A percentile compares a stretch with the other conserved stretches of the same genome.
Evolutionary conservation across 2,113 vertebrate genomes (phyloP).

Genomic region (Cheirogaleus medius): DNA sequence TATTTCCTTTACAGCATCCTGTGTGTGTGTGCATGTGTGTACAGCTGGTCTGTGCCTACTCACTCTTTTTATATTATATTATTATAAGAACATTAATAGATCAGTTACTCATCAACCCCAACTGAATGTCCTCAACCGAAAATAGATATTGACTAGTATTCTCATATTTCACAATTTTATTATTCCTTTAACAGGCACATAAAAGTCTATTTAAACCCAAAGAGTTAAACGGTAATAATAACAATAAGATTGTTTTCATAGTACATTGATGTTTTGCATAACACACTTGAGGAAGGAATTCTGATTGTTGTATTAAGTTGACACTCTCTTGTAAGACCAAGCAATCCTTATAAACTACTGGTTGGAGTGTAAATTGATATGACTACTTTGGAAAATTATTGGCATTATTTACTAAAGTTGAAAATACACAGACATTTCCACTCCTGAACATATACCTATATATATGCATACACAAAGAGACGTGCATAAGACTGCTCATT

Average conservation of each 20-base stretch:
- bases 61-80: neutral
- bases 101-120: neutral
- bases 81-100: neutral
- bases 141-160: neutral
- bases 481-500: neutral
- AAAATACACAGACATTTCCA: neutral
- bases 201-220: neutral
- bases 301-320: neutral
- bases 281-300: neutral
- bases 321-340: neutral
- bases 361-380: neutral
- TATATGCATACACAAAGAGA: neutral
- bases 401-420: neutral
- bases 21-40: neutral
- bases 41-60: neutral
- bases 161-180: neutral
- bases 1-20: neutral
- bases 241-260: neutral
- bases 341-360: neutral
- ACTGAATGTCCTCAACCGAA: neutral
- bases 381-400: neutral
- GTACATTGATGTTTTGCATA: neutral
- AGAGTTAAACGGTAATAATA: neutral
- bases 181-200: neutral
- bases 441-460: neutral